Conservation (phyloP, 2,113 vertebrate genomes). For the Trachemys scripta region DNA sequence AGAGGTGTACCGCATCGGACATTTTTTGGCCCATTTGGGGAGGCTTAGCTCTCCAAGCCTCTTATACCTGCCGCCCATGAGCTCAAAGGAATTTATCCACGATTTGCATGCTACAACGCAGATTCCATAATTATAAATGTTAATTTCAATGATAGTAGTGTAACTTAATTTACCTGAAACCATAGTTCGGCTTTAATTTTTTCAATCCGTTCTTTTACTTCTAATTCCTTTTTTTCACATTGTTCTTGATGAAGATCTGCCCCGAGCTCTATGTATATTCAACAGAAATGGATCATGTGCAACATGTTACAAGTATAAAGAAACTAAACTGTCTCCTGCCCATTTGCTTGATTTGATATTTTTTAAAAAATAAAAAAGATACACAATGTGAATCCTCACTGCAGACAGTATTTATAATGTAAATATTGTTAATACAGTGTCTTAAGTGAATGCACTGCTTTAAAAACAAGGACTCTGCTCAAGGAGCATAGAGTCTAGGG, state of each 20-base stretch:
- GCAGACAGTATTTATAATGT: not conserved
- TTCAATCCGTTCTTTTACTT: constrained; percentile 54
- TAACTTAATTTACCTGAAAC: constrained; percentile 69
- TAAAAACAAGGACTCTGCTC: not conserved
- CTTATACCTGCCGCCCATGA: too few species aligned
- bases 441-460: not conserved
- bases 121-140: not conserved
- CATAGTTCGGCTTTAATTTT: constrained; percentile 64
- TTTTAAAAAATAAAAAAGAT: not conserved
- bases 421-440: not conserved
- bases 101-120: not conserved
- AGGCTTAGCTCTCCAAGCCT: too few species aligned
- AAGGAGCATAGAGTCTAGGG: not conserved
- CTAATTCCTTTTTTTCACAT: constrained; percentile 12
- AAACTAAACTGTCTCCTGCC: not conserved
- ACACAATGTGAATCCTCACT: rapidly evolving
- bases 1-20: too few species aligned
- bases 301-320: not conserved
- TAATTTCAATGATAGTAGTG: not conserved
- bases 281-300: constrained; percentile 30
- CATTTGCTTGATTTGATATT: not conserved
- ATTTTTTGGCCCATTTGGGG: too few species aligned
- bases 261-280: constrained; percentile 69
- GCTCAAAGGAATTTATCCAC: not conserved
- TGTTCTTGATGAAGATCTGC: constrained; percentile 59